A percentile compares a stretch with the other conserved stretches of the same genome.
Evolutionary conservation across 2,113 vertebrate genomes (phyloP).

Genomic region (Xiphorhynchus elegans): DNA sequence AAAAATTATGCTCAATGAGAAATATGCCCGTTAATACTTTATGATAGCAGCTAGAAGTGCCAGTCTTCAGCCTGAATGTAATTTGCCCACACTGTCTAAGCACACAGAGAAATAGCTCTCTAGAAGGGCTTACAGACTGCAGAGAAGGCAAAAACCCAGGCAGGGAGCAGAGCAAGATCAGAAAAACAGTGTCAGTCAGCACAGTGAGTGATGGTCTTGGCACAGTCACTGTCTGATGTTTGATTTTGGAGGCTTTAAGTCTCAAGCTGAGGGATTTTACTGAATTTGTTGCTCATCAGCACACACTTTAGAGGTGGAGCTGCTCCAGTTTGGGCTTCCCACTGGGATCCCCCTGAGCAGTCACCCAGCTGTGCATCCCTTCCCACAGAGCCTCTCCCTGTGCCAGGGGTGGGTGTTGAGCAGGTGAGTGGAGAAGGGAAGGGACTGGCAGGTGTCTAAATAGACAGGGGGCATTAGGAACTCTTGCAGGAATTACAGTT

Average conservation of each 20-base stretch:
- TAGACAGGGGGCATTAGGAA: no score
- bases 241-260: not conserved
- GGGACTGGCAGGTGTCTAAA: rapidly evolving
- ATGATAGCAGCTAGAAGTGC: not conserved
- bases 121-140: not conserved
- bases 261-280: not conserved
- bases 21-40: not conserved
- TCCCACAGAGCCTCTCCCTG: rapidly evolving
- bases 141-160: not conserved
- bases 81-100: not conserved
- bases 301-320: rapidly evolving
- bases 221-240: not conserved
- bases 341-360: rapidly evolving
- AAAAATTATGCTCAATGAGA: not conserved
- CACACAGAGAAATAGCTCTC: not conserved
- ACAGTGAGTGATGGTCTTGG: no score
- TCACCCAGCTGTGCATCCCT: not conserved
- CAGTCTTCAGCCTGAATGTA: not conserved
- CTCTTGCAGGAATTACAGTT: not conserved
- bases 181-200: rapidly evolving
- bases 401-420: not conserved
- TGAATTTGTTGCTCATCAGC: not conserved
- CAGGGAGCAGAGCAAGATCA: not conserved
- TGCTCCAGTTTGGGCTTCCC: rapidly evolving
- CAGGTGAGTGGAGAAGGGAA: not conserved